Conservation (phyloP, 2,888 invertebrate species). For the Escarpia spicata region DNA sequence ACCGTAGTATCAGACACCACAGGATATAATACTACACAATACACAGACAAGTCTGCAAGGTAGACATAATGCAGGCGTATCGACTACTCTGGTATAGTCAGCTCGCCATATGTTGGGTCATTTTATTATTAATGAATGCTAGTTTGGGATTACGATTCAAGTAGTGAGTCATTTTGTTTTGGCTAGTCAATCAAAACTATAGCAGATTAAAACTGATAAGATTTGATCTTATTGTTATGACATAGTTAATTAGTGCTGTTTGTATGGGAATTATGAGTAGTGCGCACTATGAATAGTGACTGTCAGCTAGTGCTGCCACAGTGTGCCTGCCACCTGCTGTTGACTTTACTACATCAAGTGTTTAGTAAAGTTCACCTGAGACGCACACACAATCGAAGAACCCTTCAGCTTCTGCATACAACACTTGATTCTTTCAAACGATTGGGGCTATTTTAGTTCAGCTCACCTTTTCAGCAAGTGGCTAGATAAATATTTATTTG, state of each 20-base stretch:
- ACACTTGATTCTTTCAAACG: conserved; percentile 10
- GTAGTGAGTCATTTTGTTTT: background rate
- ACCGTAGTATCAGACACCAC: background rate
- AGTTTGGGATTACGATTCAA: background rate
- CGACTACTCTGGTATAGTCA: background rate
- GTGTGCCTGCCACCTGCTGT: background rate
- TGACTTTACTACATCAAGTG: background rate
- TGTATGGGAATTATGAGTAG: background rate
- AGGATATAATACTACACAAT: background rate
- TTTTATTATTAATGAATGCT: conserved; percentile 6
- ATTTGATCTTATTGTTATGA: background rate
- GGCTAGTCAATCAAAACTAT: background rate
- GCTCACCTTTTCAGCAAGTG: background rate
- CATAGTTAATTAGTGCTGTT: background rate
- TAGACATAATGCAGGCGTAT: background rate
- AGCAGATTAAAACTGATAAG: background rate
- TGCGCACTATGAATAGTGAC: background rate
- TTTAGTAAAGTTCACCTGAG: background rate
- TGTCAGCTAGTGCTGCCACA: background rate
- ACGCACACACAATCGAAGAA: background rate
- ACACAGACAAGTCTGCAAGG: background rate
- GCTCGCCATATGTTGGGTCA: background rate
- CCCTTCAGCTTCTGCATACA: background rate
- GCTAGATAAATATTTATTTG: background rate
- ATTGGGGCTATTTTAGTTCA: conserved; percentile 3